phyloP scores from a whole-genome alignment of 2,797 vertebrate genomes.

The Pogonophryne albipinna region DNA sequence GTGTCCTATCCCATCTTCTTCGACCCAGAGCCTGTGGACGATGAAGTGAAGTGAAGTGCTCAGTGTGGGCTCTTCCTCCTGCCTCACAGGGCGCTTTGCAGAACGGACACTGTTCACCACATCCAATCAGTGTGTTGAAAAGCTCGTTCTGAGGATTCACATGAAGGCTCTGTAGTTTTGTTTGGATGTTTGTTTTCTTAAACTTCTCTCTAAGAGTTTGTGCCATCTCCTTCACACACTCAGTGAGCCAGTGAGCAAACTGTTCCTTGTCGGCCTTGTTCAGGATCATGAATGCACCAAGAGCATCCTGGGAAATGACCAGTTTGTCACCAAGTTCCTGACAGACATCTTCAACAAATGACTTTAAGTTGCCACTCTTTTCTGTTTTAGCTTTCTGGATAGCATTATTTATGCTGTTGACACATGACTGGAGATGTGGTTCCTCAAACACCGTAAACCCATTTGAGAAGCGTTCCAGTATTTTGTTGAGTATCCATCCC shows the following conservation, averaged over 20 bases:
- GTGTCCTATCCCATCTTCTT: too few relatives aligned
- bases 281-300: conserved; percentile 62
- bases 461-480: not conserved
- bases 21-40: conserved; percentile 60
- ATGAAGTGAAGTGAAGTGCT: conserved; percentile 63
- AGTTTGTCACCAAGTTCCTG: conserved; percentile 66
- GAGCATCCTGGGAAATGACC: conserved; percentile 60
- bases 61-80: conserved; percentile 51
- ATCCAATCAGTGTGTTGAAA: conserved; percentile 73
- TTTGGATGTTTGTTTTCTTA: rapidly evolving
- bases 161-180: conserved; percentile 7
- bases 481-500: conserved; percentile 37
- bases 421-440: conserved; percentile 21
- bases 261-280: conserved; percentile 54
- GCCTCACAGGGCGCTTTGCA: conserved; percentile 75
- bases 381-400: conserved; percentile 42
- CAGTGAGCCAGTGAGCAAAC: conserved; percentile 63
- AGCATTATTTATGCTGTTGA: conserved; percentile 50
- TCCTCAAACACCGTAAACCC: conserved; percentile 24
- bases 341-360: conserved; percentile 68
- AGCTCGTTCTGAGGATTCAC: conserved; percentile 73
- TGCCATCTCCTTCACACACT: conserved; percentile 53
- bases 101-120: conserved; percentile 81
- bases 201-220: conserved; percentile 24
- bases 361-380: conserved; percentile 16